Evolutionary conservation across 1,140 invertebrate genomes (phyloP), one percentile per base, ranked within the genome.

Genomic region (Eupeodes corollae): DNA sequence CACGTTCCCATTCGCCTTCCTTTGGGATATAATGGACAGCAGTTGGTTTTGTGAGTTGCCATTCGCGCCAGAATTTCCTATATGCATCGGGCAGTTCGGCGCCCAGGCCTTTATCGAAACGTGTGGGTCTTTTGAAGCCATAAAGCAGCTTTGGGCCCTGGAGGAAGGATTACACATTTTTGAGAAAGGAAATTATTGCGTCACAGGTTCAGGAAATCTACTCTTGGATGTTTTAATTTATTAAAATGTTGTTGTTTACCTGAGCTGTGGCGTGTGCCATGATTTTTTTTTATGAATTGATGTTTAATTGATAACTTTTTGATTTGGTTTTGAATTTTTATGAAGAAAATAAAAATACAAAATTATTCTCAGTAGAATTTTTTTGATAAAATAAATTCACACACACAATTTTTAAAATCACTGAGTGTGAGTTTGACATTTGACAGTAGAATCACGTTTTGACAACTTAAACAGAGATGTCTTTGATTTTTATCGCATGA

Each of bases 11-110:
- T 63, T 80, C 79, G 18, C 77, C 80, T 53, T 79, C 71, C 59
- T 84, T 78, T 35, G 84, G 80, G 49, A 85, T 77, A 67, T 86
- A 95, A 72, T 97, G 90, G 18, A 97, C 89, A 33, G 91, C 83
- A 30, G 73, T 71, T 19, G 86, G 83, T 55, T 78, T 70, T 21
- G 77, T 71, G 1, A 78, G 50, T 64, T 88, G 84, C 80, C 89
- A 91, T 73, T 94, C 88, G 51, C 70, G 75, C 74, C 85, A 91
- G 69, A 92, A 89, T 63, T 90, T 87, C 63, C 83, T 86, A 62
- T 93, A 97, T 30, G 84, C 86, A 53, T 82, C 74, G 5, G 93
- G 93, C 47, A 96, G 67, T 49, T 74, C 68, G 32, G 77, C 64
- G 11, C 79, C 83, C 34, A 81, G 67, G 8, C 79, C 80, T 48